Evolutionary conservation across 2,113 vertebrate species (phyloP).

Genomic region (Meles meles): DNA sequence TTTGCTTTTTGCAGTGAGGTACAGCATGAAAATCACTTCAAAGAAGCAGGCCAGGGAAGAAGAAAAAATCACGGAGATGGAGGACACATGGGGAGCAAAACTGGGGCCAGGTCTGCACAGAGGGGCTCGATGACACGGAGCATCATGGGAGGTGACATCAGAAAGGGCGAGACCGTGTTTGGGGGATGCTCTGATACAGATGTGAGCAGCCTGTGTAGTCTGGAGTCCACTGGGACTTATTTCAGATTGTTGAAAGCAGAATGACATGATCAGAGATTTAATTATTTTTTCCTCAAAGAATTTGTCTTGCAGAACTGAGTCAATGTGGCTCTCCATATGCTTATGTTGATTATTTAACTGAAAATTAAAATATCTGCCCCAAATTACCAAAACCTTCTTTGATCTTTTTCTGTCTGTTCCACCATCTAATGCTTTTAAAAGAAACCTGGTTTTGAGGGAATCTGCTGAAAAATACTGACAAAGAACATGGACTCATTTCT

Average conservation of each 20-base stretch:
- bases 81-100: rapidly evolving
- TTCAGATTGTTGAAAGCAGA: background rate
- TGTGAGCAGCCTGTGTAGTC: rapidly evolving
- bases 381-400: background rate
- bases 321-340: background rate
- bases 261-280: background rate
- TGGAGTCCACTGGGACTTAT: background rate
- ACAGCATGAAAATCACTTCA: background rate
- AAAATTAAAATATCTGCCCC: background rate
- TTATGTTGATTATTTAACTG: background rate
- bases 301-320: too few species aligned
- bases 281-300: background rate
- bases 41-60: too few species aligned
- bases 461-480: background rate
- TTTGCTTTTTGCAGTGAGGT: background rate
- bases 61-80: rapidly evolving
- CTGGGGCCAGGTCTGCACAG: rapidly evolving
- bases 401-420: background rate
- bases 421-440: background rate
- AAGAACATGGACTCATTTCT: background rate
- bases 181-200: background rate
- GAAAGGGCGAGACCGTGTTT: rapidly evolving
- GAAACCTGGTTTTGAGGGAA: background rate
- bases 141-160: rapidly evolving
- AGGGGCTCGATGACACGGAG: rapidly evolving